Conservation (phyloP, 1,140 invertebrate genomes). For the Battus philenor region DNA sequence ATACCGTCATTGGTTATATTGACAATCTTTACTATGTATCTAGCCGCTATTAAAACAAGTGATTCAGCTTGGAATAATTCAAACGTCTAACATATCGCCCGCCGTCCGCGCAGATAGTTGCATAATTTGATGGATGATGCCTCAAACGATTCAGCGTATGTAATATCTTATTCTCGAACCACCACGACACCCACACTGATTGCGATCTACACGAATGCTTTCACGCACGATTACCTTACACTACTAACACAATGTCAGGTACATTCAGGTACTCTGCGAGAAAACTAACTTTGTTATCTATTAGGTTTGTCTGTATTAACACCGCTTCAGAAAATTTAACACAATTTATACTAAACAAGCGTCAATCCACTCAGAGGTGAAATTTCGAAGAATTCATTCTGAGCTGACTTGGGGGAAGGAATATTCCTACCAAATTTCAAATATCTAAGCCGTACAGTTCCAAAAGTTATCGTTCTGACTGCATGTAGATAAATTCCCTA, state of each 20-base stretch:
- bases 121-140: slow-evolving; percentile 36
- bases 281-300: slow-evolving; percentile 12
- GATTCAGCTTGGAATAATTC: slow-evolving; percentile 20
- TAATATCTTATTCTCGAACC: slow-evolving; percentile 28
- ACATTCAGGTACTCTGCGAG: slow-evolving; percentile 16
- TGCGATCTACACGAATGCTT: slow-evolving; percentile 39
- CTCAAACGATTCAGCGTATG: slow-evolving; percentile 7
- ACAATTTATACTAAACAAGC: too few species aligned
- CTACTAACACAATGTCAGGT: slow-evolving; percentile 10
- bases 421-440: too few species aligned
- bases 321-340: too few species aligned
- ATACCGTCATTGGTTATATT: slow-evolving; percentile 14
- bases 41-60: slow-evolving; percentile 22
- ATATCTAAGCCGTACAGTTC: too few species aligned
- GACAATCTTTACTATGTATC: slow-evolving; percentile 10
- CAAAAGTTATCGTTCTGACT: too few species aligned
- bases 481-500: too few species aligned
- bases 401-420: too few species aligned
- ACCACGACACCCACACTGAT: slow-evolving; percentile 43
- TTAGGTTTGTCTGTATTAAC: too few species aligned
- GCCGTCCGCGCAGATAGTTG: slow-evolving; percentile 20
- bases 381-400: too few species aligned
- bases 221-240: slow-evolving; percentile 29
- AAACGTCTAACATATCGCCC: slow-evolving; percentile 16
- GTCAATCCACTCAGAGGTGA: too few species aligned